These are phyloP conservation scores for Myotis findleyi DNA, from an alignment of 2,797 vertebrate genomes.

Conservation along the genomic window DNA sequence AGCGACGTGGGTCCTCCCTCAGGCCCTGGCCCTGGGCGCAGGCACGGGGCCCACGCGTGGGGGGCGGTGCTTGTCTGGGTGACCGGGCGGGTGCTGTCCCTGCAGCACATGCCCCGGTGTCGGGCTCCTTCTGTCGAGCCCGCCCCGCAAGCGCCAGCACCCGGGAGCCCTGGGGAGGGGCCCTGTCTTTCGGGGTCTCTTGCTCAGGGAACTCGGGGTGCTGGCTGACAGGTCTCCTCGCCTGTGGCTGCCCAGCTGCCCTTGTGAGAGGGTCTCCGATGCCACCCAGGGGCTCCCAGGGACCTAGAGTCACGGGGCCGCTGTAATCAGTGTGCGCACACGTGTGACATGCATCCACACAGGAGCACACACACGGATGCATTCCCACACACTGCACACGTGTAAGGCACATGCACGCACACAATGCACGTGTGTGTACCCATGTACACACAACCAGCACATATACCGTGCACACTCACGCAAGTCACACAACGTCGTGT, in stretches of 20 bases:
- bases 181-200: neutral
- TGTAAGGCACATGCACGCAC: too few relatives aligned
- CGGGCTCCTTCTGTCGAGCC: too few relatives aligned
- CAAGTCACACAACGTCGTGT: accelerated
- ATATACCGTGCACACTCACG: neutral
- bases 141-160: neutral
- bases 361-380: too few relatives aligned
- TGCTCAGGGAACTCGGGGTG: neutral
- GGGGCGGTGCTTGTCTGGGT: neutral
- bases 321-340: accelerated
- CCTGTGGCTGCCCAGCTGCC: accelerated
- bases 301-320: accelerated
- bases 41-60: accelerated
- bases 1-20: accelerated
- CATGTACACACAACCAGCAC: too few relatives aligned
- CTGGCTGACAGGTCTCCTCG: neutral
- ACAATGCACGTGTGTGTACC: accelerated
- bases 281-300: neutral
- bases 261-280: accelerated
- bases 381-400: accelerated
- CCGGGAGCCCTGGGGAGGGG: accelerated
- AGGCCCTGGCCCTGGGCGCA: accelerated
- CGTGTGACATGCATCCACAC: accelerated
- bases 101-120: neutral
- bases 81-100: accelerated